Conservation (phyloP, 1,140 invertebrate species). For the Adelges cooleyi region DNA sequence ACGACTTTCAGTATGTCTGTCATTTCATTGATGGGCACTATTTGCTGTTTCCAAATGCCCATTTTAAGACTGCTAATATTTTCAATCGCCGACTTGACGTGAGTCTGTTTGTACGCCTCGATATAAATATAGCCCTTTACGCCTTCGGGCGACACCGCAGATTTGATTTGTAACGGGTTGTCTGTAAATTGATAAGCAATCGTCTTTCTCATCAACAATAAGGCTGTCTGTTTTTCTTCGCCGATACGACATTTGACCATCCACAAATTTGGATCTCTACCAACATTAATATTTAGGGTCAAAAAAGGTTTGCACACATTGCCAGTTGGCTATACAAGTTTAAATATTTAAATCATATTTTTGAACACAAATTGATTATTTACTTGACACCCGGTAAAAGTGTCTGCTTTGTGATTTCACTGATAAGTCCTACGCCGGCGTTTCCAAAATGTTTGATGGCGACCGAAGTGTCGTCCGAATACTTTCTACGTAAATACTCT, state of each 20-base stretch:
- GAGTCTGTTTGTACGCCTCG: conserved; percentile 94
- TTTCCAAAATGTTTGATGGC: conserved; percentile 77
- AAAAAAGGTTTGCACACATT: too few relatives aligned
- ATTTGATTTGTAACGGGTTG: conserved; percentile 91
- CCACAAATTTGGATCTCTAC: conserved; percentile 93
- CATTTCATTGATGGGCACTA: conserved; percentile 99
- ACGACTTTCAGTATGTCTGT: conserved; percentile 93
- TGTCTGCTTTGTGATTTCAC: conserved; percentile 96
- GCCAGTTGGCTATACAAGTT: too few relatives aligned
- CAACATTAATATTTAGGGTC: conserved; percentile 25
- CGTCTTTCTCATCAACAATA: conserved; percentile 90
- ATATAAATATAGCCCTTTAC: conserved; percentile 97
- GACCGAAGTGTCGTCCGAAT: conserved; percentile 77
- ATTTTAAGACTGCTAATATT: conserved; percentile 82
- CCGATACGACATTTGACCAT: conserved; percentile 96
- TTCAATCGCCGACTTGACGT: conserved; percentile 89
- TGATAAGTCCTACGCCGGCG: conserved; percentile 88
- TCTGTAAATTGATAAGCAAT: conserved; percentile 77
- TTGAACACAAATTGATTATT: conserved; percentile 34
- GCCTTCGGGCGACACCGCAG: conserved; percentile 88
- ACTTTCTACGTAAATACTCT: conserved; percentile 87
- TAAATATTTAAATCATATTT: neutral
- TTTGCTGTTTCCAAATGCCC: conserved; percentile 84
- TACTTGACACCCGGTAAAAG: conserved; percentile 88
- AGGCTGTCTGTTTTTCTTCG: conserved; percentile 83